phyloP scores from a whole-genome alignment of 2,113 vertebrate genomes.

The Pithys albifrons region DNA sequence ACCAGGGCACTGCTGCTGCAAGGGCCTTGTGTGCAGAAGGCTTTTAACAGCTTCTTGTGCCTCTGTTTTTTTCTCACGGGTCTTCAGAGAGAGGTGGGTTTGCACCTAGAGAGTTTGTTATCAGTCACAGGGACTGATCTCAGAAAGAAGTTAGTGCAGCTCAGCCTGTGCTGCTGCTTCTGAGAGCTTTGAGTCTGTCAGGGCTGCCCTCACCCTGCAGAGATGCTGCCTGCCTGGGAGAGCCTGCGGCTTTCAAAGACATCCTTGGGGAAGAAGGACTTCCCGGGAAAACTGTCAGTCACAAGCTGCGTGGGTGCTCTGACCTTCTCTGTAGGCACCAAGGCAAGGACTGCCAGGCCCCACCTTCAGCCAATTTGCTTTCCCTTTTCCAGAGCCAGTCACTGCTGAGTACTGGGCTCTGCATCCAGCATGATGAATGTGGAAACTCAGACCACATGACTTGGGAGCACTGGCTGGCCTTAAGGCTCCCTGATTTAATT shows the following conservation, averaged over 20 bases:
- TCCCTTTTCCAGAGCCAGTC: neutral
- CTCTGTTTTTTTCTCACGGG: neutral
- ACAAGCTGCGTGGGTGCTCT: neutral
- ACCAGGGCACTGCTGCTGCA: neutral
- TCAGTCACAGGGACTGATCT: rapidly evolving
- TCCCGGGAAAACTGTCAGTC: neutral
- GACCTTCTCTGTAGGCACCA: neutral
- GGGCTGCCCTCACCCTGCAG: neutral
- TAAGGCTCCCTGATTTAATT: neutral
- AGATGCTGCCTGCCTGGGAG: neutral
- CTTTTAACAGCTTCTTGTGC: neutral
- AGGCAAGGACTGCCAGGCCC: neutral
- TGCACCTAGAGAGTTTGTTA: neutral
- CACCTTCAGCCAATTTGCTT: neutral
- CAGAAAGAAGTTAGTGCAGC: neutral
- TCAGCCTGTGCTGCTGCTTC: neutral
- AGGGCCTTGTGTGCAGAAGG: neutral
- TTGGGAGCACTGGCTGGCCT: neutral
- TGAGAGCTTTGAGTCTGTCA: neutral
- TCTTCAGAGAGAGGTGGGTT: neutral
- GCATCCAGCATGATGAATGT: neutral
- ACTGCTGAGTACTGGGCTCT: neutral
- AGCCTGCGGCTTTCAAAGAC: neutral
- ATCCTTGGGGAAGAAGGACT: neutral
- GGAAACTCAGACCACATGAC: neutral